phyloP scores from a whole-genome alignment of 2,113 vertebrate genomes.

The Cryptoleucopteryx plumbea region DNA sequence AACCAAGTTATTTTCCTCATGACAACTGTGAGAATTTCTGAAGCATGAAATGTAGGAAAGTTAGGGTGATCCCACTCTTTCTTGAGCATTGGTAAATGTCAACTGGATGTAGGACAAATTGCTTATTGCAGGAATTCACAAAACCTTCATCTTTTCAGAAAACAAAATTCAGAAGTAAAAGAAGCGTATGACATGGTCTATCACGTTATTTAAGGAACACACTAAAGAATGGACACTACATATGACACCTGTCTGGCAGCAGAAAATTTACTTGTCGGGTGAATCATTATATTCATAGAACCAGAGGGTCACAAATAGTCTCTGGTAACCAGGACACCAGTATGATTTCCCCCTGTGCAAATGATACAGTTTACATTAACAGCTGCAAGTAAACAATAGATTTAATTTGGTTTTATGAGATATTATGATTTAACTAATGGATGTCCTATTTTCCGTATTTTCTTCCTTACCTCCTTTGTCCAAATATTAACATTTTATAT shows the following conservation, averaged over 20 bases:
- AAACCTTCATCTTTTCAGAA: neutral
- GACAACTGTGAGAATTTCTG: neutral
- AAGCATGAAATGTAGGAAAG: neutral
- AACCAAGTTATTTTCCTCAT: neutral
- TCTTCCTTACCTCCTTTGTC: neutral
- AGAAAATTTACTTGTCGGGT: neutral
- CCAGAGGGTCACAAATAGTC: neutral
- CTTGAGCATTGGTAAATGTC: neutral
- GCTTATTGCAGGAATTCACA: slow-evolving; percentile 16
- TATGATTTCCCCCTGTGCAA: neutral
- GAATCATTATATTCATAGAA: neutral
- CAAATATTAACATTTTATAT: neutral
- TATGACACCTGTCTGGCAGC: neutral
- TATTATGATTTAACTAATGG: neutral
- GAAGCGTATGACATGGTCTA: neutral
- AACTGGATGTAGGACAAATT: slow-evolving; percentile 31
- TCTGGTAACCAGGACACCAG: neutral
- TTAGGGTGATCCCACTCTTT: neutral
- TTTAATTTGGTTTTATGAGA: neutral
- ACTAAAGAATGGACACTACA: neutral
- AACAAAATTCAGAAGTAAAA: neutral
- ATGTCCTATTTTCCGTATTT: neutral
- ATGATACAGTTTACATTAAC: neutral
- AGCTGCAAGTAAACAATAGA: neutral
- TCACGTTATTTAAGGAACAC: neutral